Evolutionary conservation across 1,140 invertebrate species (phyloP), one percentile per base, ranked within the genome.

Genomic region (Heliconius hewitsoni): DNA sequence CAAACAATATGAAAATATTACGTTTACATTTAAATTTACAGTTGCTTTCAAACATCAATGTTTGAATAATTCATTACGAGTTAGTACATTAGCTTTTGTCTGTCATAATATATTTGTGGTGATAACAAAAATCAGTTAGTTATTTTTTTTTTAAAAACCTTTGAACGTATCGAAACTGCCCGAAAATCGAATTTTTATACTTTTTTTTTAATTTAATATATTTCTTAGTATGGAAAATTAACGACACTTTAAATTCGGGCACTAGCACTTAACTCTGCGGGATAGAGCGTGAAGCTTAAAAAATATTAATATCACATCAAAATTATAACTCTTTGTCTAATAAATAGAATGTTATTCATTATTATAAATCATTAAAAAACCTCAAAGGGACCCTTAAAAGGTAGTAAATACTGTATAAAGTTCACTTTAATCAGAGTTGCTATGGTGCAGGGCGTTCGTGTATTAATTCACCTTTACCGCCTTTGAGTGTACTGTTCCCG

Each of bases 391-490:
- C n/a, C 23, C n/a, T 23, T 9, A n/a, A 57, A 3, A 27, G 57
- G 57, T 57, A 57, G 27, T 66, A 66, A 66, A 66, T 30, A 66
- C 60, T 18, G 27, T 66, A 66, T 30, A 30, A 66, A 30, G 60
- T 66, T 6, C n/a, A 66, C 23, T 66, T 66, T 66, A 66, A 66
- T 66, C 23, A 66, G 60, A 13, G 60, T 66, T 66, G 60, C 27
- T 66, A 66, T 66, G 60, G 27, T 30, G 60, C 60, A 13, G 60
- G 60, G 60, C 60, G 27, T 66, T 16, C 23, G 60, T 30, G 60
- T 66, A 66, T 66, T 66, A 66, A 66, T 66, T 66, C 30, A 66
- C 60, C 60, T 66, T 30, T 66, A 66, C 60, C 23, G 13, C 60
- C 60, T 66, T 30, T 66, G 60, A 66, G 60, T 66, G 8, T 66